Evolutionary conservation across 2,797 vertebrate species (phyloP).

Genomic region (Calcarius lapponicus): DNA sequence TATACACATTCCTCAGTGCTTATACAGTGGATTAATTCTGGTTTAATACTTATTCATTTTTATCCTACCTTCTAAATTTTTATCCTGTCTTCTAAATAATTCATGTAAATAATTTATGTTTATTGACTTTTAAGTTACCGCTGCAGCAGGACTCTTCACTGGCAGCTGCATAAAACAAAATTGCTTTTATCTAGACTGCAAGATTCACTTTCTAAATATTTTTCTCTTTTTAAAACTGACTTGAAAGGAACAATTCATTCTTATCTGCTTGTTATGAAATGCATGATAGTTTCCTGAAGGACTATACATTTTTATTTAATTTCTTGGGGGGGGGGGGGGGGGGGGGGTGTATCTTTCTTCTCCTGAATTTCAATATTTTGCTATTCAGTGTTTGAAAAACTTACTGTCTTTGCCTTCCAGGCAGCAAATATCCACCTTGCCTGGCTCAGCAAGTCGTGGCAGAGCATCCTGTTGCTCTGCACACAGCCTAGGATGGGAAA

Average conservation of each 20-base stretch:
- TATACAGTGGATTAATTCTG: not conserved
- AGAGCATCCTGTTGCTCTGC: not conserved
- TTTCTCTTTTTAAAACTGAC: not conserved
- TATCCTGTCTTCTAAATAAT: not conserved
- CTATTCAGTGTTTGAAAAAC: not conserved
- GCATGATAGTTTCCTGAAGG: not conserved
- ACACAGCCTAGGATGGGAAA: not conserved
- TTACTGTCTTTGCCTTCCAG: not conserved
- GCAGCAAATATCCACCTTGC: not conserved
- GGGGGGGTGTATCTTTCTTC: too few relatives aligned
- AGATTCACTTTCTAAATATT: not conserved
- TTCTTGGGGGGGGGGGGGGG: fast-evolving
- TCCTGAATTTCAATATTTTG: not conserved
- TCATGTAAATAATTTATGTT: not conserved
- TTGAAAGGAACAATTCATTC: not conserved
- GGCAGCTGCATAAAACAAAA: not conserved
- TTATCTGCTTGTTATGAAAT: not conserved
- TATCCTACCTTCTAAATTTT: not conserved
- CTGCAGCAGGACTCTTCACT: not conserved
- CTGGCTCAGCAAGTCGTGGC: not conserved
- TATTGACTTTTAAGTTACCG: not conserved
- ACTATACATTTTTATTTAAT: not conserved
- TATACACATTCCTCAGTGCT: not conserved
- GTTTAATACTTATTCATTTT: not conserved
- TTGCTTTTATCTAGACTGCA: not conserved